These are phyloP conservation scores for Cancer borealis DNA, from an alignment of 2,888 invertebrate species.

Conservation along the genomic window DNA sequence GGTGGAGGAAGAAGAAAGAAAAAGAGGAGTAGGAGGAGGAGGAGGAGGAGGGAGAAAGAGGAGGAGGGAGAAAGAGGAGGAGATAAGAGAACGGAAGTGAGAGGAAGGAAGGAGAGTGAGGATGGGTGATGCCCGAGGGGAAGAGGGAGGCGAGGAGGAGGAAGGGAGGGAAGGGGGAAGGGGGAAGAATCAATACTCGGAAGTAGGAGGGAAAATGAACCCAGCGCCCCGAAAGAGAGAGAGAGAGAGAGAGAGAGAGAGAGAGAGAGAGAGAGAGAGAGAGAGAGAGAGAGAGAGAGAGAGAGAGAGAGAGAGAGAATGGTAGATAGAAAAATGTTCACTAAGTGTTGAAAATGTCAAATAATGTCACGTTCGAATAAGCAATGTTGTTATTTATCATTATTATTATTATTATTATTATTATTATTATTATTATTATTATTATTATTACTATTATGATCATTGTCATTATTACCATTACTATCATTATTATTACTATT, in stretches of 20 bases:
- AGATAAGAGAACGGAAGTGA: neutral
- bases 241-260: constrained; percentile 37
- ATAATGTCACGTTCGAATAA: too few species aligned
- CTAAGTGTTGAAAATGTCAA: too few species aligned
- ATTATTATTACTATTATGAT: too few species aligned
- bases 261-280: neutral
- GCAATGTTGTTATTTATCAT: too few species aligned
- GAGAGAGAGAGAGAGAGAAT: neutral
- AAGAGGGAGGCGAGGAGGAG: neutral
- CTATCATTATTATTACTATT: too few species aligned
- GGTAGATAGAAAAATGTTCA: neutral
- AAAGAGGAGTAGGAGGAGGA: neutral
- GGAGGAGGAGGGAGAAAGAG: neutral
- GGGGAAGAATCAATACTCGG: constrained; percentile 31
- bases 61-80: constrained; percentile 1
- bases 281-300: constrained; percentile 8
- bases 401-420: too few species aligned
- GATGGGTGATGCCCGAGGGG: neutral
- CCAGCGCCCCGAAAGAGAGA: constrained; percentile 24
- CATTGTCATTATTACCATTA: too few species aligned
- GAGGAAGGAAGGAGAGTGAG: neutral
- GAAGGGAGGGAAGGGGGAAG: neutral
- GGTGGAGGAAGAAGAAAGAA: neutral
- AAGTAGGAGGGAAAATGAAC: constrained; percentile 33
- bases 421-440: too few species aligned